Evolutionary conservation across 2,797 vertebrate species (phyloP).

Genomic region (Chloroceryle inda): DNA sequence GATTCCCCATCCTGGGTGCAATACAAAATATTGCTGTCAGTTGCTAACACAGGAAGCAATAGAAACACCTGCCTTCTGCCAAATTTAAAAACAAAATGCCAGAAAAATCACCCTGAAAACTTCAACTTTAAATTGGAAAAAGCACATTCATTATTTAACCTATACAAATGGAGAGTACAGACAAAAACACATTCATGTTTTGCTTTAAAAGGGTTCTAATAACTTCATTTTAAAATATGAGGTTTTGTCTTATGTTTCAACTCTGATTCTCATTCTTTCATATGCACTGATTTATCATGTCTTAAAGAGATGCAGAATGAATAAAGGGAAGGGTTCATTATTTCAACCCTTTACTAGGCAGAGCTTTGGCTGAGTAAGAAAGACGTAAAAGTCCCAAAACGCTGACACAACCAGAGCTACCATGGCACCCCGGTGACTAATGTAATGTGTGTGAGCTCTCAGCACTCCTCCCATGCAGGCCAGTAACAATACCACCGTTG

Average conservation of each 20-base stretch:
- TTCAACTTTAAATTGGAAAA: neutral
- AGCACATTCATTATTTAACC: neutral
- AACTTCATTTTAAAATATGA: neutral
- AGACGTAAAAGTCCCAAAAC: constrained; percentile 29
- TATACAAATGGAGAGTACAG: neutral
- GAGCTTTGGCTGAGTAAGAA: constrained; percentile 52
- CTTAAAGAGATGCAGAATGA: neutral
- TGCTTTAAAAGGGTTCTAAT: neutral
- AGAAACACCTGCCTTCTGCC: neutral
- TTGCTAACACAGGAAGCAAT: neutral
- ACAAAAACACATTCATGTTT: neutral
- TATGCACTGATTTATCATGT: neutral
- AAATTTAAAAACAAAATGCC: neutral
- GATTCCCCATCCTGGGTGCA: neutral
- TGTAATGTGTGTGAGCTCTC: constrained; percentile 39
- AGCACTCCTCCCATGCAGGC: constrained; percentile 63
- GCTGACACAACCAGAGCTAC: constrained; percentile 66
- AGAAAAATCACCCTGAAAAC: neutral
- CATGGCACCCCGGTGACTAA: constrained; percentile 63
- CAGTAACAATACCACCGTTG: constrained; percentile 47
- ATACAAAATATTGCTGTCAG: neutral
- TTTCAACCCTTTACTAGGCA: neutral
- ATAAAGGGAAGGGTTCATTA: constrained; percentile 7
- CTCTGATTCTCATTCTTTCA: neutral
- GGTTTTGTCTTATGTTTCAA: neutral